A percentile compares a stretch with the other conserved stretches of the same genome.
phyloP scores from a whole-genome alignment of 2,888 invertebrate genomes.

The Venusia cambrica region DNA sequence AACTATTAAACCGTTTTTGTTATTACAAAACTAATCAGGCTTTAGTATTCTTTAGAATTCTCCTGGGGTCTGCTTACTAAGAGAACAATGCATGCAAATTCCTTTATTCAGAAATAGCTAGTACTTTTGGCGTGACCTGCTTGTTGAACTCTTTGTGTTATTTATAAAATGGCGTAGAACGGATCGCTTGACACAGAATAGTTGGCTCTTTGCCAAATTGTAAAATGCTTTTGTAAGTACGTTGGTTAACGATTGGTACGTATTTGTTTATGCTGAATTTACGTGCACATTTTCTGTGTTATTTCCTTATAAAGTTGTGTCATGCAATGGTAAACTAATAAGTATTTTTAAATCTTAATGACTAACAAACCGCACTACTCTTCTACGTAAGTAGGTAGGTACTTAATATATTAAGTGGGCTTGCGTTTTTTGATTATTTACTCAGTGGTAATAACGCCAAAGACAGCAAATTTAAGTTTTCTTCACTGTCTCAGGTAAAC shows the following conservation, averaged over 20 bases:
- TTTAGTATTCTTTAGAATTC: constrained; percentile 13
- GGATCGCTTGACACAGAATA: constrained; percentile 68
- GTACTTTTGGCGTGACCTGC: constrained; percentile 43
- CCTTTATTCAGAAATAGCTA: constrained; percentile 33
- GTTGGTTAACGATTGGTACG: constrained; percentile 63
- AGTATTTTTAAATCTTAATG: no score
- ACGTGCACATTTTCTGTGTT: constrained; percentile 12
- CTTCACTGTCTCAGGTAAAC: not conserved
- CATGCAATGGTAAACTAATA: no score
- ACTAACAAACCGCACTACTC: no score
- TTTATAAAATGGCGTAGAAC: constrained; percentile 57
- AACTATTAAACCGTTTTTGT: constrained; percentile 13
- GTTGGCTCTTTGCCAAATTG: constrained; percentile 68
- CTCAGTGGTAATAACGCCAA: no score
- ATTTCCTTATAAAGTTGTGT: no score
- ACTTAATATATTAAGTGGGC: no score
- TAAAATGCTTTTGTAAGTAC: constrained; percentile 66
- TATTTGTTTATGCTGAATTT: constrained; percentile 57
- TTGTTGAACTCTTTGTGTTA: constrained; percentile 54
- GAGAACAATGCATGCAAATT: constrained; percentile 33
- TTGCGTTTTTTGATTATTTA: no score
- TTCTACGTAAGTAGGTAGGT: no score
- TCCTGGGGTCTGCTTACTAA: constrained; percentile 7
- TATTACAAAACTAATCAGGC: constrained; percentile 17
- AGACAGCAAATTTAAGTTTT: no score